Evolutionary conservation across 2,113 vertebrate species (phyloP).

Genomic region (Toxotes jaculatrix): DNA sequence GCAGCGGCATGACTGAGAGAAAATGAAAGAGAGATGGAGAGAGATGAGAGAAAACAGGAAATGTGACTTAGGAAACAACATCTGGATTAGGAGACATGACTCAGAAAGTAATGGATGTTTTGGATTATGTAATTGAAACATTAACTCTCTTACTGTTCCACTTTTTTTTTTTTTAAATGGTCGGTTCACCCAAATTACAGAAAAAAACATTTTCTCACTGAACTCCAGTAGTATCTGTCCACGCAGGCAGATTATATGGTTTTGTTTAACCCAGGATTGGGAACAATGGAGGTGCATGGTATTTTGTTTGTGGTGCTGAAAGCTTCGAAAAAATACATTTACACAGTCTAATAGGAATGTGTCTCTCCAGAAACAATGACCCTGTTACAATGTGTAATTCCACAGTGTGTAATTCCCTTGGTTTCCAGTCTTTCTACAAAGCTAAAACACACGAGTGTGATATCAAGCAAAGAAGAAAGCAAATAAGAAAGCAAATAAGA

Average conservation of each 20-base stretch:
- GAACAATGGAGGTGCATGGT: too few species aligned
- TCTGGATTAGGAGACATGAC: constrained; percentile 66
- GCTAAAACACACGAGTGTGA: too few species aligned
- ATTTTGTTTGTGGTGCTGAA: background rate
- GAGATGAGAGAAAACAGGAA: constrained; percentile 55
- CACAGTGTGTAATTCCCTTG: background rate
- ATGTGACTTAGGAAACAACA: constrained; percentile 47
- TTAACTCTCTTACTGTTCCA: background rate
- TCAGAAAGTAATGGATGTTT: constrained; percentile 63
- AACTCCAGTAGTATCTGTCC: background rate
- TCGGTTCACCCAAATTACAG: constrained; percentile 40
- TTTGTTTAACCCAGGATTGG: background rate
- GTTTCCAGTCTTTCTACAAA: too few species aligned
- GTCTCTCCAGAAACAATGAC: background rate
- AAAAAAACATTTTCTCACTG: background rate
- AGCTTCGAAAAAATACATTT: background rate
- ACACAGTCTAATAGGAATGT: background rate
- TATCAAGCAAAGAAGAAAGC: too few species aligned
- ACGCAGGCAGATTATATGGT: background rate
- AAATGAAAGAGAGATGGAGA: too few species aligned
- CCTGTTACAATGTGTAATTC: background rate
- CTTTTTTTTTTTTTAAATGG: constrained; percentile 21
- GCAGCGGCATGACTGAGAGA: constrained; percentile 7
- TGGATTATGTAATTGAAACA: constrained; percentile 47
- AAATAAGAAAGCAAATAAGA: too few species aligned